Conservation (phyloP, 2,797 vertebrate genomes). For the Lophotriccus pileatus region DNA sequence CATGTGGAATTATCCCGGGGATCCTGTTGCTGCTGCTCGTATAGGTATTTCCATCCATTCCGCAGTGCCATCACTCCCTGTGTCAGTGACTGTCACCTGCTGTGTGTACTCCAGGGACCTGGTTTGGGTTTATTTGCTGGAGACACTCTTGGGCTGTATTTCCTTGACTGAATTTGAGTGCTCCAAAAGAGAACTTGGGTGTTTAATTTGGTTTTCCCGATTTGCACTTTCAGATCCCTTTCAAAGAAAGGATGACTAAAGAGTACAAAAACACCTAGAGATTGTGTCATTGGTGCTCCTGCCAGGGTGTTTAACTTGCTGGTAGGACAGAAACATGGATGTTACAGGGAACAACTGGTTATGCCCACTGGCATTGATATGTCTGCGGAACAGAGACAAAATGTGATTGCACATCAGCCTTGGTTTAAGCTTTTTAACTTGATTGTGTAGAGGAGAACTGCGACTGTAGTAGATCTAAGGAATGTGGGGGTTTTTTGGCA, state of each 20-base stretch:
- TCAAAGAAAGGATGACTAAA: not conserved
- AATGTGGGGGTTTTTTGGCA: not conserved
- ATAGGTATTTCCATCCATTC: slow-evolving; percentile 66
- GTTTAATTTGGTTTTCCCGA: not conserved
- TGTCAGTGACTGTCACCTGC: not conserved
- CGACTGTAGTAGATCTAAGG: not conserved
- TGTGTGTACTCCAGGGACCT: not conserved
- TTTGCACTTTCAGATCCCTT: not conserved
- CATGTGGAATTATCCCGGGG: fast-evolving
- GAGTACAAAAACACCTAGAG: not conserved
- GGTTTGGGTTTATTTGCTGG: not conserved
- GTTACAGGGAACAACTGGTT: not conserved
- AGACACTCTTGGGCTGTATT: not conserved
- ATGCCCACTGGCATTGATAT: not conserved
- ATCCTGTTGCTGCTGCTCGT: slow-evolving; percentile 58
- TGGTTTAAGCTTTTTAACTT: not conserved
- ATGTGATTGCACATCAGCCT: not conserved
- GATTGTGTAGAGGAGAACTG: not conserved
- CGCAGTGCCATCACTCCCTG: not conserved
- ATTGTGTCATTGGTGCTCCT: not conserved
- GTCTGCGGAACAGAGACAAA: not conserved
- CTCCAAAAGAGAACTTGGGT: not conserved
- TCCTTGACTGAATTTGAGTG: not conserved
- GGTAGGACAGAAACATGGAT: not conserved
- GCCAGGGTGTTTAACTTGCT: fast-evolving